phyloP scores from a whole-genome alignment of 1,140 invertebrate genomes.

The Calosoma granatense region DNA sequence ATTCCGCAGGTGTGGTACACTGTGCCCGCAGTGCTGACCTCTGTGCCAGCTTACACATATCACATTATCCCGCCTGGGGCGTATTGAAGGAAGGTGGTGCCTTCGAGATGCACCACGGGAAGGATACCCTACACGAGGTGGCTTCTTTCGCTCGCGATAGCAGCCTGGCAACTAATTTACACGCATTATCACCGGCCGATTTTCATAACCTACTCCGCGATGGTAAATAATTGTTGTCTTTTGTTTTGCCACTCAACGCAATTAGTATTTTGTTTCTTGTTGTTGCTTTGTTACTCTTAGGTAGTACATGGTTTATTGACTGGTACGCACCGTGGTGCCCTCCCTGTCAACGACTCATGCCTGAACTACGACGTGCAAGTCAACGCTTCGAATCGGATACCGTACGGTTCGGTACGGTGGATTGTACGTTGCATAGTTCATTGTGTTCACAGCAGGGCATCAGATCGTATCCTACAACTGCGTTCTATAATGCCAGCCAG shows the following conservation, averaged over 20 bases:
- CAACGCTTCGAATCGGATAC: conserved; percentile 38
- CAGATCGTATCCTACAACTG: conserved; percentile 61
- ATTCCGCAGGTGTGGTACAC: conserved; percentile 45
- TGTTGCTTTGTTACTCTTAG: conserved; percentile 23
- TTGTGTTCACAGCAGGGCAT: conserved; percentile 53
- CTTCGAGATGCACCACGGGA: conserved; percentile 61
- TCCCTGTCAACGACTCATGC: conserved; percentile 64
- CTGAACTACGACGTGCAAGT: conserved; percentile 61
- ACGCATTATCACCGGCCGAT: conserved; percentile 49
- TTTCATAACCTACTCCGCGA: conserved; percentile 41
- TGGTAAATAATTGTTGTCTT: conserved; percentile 21
- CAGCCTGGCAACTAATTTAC: conserved; percentile 48
- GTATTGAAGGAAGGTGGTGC: conserved; percentile 59
- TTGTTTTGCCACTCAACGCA: conserved; percentile 4
- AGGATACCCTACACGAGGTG: conserved; percentile 51
- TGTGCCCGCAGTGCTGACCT: conserved; percentile 43
- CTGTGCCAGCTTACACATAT: conserved; percentile 45
- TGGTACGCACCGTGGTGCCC: conserved; percentile 80
- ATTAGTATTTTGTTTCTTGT: neutral
- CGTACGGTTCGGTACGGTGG: conserved; percentile 55
- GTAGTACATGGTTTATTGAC: conserved; percentile 59
- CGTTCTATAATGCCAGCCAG: conserved; percentile 54
- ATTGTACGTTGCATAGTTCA: conserved; percentile 44
- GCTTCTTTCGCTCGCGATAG: conserved; percentile 58
- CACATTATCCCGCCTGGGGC: conserved; percentile 58